Base-by-base conservation (phyloP, 2,888 invertebrate species). In the Heliconius aoede region DNA sequence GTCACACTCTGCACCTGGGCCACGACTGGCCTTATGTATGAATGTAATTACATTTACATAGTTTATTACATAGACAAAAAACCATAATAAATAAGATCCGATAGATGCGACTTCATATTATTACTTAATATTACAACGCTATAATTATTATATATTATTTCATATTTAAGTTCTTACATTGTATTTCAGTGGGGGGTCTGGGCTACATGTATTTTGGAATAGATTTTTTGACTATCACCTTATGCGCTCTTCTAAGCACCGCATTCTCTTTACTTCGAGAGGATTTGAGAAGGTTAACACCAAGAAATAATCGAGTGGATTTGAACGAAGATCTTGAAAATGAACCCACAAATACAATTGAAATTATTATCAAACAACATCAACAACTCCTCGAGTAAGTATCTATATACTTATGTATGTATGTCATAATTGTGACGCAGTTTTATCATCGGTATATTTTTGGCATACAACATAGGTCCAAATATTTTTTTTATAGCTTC, bases 331-430 rank as follows among this genome's bases (percentile, higher is more conserved):
- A 24, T 9, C 11, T 67, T 18, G 24, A n/a, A 21, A 72, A 79
- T 18, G 68, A 28, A 9, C 18, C 60, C 7, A 76, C n/a, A n/a
- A 73, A 72, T 24, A 74, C 78, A 11, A 80, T 89, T n/a, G 78
- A 84, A 60, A 74, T 80, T 72, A 73, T 90, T 40, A 80, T 90
- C 46, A 79, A 65, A 55, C 85, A 78, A 74, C 91, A 92, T 79
- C 90, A 90, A 79, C 85, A 82, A 72, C 79, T 91, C 28, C 86
- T 90, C 46, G 79, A 80, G 91, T 91, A 78, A 84, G 85, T 36
- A n/a, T 36, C 1, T 15, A 26, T 21, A 51, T 51, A 51, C 36
- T 46, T 46, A 40, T 40, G 15, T 46, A 46, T 46, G 9, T 36
- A 36, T 36, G 36, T 1, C 2, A 36, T 36, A 9, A 36, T 36